Evolutionary conservation across 2,888 invertebrate genomes (phyloP).

Genomic region (Drosophila limbata): DNA sequence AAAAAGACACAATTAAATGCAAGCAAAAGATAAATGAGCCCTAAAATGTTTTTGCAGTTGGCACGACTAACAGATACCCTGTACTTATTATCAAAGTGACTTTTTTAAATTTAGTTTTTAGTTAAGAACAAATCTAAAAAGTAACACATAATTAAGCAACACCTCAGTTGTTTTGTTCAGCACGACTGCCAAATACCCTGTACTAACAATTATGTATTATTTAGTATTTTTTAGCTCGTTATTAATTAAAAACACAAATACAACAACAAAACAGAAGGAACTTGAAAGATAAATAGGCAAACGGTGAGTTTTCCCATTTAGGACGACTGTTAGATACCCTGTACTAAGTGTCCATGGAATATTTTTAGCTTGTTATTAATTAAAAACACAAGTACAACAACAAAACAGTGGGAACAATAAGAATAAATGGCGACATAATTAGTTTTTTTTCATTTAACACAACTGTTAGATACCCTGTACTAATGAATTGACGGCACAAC

Average conservation of each 20-base stretch:
- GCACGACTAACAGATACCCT: constrained; percentile 14
- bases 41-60: not conserved
- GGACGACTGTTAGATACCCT: not conserved
- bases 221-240: not conserved
- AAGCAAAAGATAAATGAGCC: constrained; percentile 30
- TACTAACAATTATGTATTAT: too few species aligned
- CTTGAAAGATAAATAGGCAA: not conserved
- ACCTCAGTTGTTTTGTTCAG: not conserved
- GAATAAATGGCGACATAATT: too few species aligned
- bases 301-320: not conserved
- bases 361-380: not conserved
- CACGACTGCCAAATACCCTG: not conserved
- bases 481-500: not conserved
- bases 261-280: not conserved
- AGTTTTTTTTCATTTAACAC: too few species aligned
- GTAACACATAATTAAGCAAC: not conserved
- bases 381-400: not conserved
- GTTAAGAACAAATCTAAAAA: not conserved
- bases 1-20: constrained; percentile 64
- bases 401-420: not conserved
- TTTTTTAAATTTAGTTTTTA: not conserved
- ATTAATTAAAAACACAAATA: not conserved
- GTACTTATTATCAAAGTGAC: not conserved
- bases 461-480: too few species aligned
- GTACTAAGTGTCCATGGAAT: too few species aligned